Evolutionary conservation across 2,797 vertebrate species (phyloP), one percentile per base, ranked within the genome.

Genomic region (Neomorphus geoffroyi): DNA sequence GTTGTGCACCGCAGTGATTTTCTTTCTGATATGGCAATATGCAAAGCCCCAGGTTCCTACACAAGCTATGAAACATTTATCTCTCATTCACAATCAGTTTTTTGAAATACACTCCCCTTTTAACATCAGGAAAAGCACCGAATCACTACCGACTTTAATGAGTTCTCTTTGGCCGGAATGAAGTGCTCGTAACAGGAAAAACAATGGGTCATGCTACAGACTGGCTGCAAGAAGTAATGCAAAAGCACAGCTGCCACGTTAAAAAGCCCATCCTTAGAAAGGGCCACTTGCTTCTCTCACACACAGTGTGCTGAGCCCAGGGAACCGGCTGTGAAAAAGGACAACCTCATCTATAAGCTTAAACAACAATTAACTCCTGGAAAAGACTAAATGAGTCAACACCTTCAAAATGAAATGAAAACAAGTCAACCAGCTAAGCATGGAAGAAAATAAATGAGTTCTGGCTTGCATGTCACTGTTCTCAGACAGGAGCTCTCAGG

Each of bases 1-100:
- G 28, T 22, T n/a, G 24, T 5, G 27, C 32, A 37, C 6, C 4
- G 3, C 35, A 2, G 0, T 6, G 0, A 8, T 21, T 64, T 64
- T 35, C 23, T 22, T 64, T 48, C 18, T 14, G 32, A 9, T 15
- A 26, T 0, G 4, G 33, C 39, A 37, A 33, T 11, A 62, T 1
- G 18, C 32, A 69, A 54, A 83, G 62, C 32, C 41, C 19, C 50
- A 45, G 26, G 35, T 53, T 58, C 61, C 50, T 37, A 23, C 2
- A 1, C 1, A 0, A 8, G 48, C 64, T 45, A 10, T 39, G 28
- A 32, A 51, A 48, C 3, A 8, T 30, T 5, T 14, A 1, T 27
- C 8, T 45, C 50, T 14, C 14, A 1, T 24, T 61, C 46, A 18
- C 57, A 28, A 6, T 7, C 19, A 30, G 13, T 28, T 5, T n/a